phyloP scores from a whole-genome alignment of 2,797 vertebrate genomes.

The Melanotaenia pygmaea region DNA sequence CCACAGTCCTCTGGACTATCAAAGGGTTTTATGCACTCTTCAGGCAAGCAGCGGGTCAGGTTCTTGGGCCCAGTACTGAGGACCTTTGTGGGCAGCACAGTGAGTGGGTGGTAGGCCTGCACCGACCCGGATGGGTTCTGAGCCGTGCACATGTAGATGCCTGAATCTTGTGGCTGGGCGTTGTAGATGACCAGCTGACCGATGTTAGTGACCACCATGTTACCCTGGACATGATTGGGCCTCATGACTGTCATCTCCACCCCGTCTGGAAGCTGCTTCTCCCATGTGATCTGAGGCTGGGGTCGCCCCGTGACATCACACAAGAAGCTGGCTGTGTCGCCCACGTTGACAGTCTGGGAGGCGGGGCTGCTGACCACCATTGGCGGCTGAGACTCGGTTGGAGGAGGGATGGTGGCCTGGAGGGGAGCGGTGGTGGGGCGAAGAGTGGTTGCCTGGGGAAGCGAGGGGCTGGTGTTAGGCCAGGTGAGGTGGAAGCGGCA shows the following conservation, averaged over 20 bases:
- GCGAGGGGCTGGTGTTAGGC: constrained; percentile 90
- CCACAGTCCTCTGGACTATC: constrained; percentile 87
- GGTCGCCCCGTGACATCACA: constrained; percentile 90
- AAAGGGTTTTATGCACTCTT: constrained; percentile 88
- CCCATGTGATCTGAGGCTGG: constrained; percentile 92
- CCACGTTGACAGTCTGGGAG: constrained; percentile 86
- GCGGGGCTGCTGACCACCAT: constrained; percentile 83
- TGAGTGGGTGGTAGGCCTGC: constrained; percentile 87
- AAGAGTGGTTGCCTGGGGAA: constrained; percentile 87
- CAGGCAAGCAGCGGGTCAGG: constrained; percentile 81
- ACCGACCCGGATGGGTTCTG: constrained; percentile 87
- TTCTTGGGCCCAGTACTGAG: constrained; percentile 76
- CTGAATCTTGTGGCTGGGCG: constrained; percentile 88
- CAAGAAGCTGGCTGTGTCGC: constrained; percentile 94
- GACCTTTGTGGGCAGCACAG: constrained; percentile 82
- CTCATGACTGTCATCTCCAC: constrained; percentile 87
- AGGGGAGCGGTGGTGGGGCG: constrained; percentile 87
- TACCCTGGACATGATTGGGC: constrained; percentile 91
- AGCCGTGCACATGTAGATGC: constrained; percentile 92
- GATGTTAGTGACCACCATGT: constrained; percentile 95
- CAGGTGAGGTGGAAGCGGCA: constrained; percentile 90
- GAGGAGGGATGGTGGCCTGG: constrained; percentile 80
- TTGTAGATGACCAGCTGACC: constrained; percentile 97
- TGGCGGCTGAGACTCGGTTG: constrained; percentile 80
- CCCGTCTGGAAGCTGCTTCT: constrained; percentile 87